These are phyloP conservation scores for Columba livia DNA, from an alignment of 2,113 vertebrate species.

Conservation along the genomic window DNA sequence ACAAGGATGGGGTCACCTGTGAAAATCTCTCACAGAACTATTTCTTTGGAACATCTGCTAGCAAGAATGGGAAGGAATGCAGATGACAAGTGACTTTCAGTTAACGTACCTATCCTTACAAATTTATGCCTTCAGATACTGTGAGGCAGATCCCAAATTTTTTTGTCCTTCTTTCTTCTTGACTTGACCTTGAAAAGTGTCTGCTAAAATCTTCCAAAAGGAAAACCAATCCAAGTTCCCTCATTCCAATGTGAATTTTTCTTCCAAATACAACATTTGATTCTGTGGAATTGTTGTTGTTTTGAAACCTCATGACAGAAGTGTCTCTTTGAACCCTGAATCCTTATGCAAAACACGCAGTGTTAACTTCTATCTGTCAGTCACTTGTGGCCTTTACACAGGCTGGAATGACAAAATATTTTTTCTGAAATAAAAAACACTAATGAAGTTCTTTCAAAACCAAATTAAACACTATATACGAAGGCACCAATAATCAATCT, in stretches of 20 bases:
- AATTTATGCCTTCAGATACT: neutral
- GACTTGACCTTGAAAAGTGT: neutral
- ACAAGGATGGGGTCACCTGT: neutral
- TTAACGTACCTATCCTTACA: neutral
- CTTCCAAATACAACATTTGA: neutral
- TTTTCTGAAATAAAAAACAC: neutral
- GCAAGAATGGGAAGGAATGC: neutral
- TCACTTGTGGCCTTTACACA: neutral
- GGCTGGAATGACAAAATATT: neutral
- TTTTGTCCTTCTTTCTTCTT: neutral
- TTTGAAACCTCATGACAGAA: neutral
- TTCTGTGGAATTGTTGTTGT: no score
- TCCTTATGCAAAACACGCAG: neutral
- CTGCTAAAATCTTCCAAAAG: neutral
- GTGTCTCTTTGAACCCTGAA: neutral
- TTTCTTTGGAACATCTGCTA: neutral
- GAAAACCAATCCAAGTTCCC: neutral
- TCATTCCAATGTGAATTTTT: neutral
- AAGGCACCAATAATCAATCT: neutral
- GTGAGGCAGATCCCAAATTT: accelerated
- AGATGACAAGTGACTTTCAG: neutral
- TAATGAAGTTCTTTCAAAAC: neutral
- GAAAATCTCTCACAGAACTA: neutral
- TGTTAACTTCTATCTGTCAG: neutral
- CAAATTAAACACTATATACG: neutral